Conservation (phyloP, 2,113 vertebrate species). For the Channa argus region DNA sequence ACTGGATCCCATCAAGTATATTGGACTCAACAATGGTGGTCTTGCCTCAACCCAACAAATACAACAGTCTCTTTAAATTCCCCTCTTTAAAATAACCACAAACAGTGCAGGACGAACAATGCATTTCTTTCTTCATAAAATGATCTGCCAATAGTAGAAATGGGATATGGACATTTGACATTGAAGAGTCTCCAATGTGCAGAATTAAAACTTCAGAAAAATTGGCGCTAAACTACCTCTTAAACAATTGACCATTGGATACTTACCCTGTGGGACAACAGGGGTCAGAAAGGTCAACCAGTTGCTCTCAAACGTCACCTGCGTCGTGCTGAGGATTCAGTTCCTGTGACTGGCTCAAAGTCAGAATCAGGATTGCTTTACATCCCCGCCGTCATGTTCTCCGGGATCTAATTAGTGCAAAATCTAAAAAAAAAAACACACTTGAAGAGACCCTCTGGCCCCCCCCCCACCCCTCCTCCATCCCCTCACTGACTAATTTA, state of each 20-base stretch:
- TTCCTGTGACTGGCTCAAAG: constrained; percentile 1
- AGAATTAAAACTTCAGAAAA: constrained; percentile 3
- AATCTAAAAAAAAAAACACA: constrained; percentile 48
- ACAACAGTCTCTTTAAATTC: constrained; percentile 44
- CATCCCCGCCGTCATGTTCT: constrained; percentile 37
- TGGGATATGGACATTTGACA: constrained; percentile 8
- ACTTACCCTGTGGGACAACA: not conserved
- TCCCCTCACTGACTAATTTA: constrained; percentile 61
- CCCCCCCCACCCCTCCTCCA: not conserved
- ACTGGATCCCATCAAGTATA: constrained; percentile 38
- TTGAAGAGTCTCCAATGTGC: constrained; percentile 9
- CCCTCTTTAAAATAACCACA: constrained; percentile 21
- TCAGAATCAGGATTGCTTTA: constrained; percentile 10
- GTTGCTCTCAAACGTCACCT: constrained; percentile 55
- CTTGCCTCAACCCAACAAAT: constrained; percentile 24
- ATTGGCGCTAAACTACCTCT: not conserved
- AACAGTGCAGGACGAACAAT: constrained; percentile 21
- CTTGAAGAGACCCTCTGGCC: constrained; percentile 5
- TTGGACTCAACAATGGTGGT: constrained; percentile 27
- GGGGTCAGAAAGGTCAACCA: constrained; percentile 26
- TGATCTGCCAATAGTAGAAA: constrained; percentile 35
- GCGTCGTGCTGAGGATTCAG: constrained; percentile 1
- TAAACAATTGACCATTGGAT: not conserved
- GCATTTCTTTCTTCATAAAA: constrained; percentile 10
- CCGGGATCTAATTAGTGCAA: constrained; percentile 60